Percentiles rank a stretch among this genome's conserved stretches.
Evolutionary conservation across 53 echinoderm and acorn worm genomes (phyloP).

Genomic region (Mesocentrotus franciscanus): DNA sequence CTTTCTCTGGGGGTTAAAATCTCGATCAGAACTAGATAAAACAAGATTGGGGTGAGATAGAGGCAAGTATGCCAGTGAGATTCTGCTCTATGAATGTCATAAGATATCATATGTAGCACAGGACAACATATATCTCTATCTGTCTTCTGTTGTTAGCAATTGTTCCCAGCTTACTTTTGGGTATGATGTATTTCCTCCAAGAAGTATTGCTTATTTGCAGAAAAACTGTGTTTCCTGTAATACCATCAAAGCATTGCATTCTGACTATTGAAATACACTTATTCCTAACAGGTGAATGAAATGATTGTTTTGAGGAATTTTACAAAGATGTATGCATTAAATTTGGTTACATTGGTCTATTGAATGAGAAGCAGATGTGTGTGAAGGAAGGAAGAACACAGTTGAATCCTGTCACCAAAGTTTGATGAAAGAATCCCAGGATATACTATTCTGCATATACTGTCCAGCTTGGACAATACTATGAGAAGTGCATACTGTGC

Average conservation of each 20-base stretch:
- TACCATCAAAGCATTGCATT: neutral
- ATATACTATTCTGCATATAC: neutral
- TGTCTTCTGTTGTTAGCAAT: conserved; percentile 21
- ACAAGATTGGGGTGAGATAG: neutral
- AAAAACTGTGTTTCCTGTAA: neutral
- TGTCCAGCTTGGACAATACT: too few relatives aligned
- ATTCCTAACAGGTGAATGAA: too few relatives aligned
- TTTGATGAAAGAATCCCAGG: neutral
- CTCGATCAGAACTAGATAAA: neutral
- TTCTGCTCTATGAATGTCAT: neutral
- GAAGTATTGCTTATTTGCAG: neutral
- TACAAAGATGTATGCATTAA: too few relatives aligned
- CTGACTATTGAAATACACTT: too few relatives aligned
- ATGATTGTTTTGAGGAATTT: too few relatives aligned
- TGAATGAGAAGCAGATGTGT: too few relatives aligned
- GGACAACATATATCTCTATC: neutral
- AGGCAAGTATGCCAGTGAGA: too few relatives aligned
- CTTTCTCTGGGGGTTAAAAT: neutral
- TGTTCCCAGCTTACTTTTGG: neutral
- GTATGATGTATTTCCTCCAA: neutral
- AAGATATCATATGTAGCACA: neutral
- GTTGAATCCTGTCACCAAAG: neutral
- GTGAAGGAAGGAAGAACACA: too few relatives aligned
- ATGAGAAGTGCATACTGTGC: too few relatives aligned
- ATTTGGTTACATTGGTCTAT: too few relatives aligned